Conservation (phyloP, 2,113 vertebrate genomes). For the Damaliscus lunatus region DNA sequence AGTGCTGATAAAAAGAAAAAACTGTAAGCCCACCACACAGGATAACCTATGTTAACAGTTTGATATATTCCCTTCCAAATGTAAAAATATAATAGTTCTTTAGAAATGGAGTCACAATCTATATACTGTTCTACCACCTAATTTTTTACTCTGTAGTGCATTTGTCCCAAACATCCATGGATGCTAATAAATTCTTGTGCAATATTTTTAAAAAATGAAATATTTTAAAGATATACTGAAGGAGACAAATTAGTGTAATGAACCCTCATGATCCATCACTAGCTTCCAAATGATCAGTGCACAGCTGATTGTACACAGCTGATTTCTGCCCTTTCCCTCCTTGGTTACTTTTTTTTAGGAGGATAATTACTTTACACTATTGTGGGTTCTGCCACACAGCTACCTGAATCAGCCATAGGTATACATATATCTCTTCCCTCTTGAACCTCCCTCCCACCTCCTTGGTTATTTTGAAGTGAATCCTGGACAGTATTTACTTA, state of each 20-base stretch:
- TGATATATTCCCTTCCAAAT: not conserved
- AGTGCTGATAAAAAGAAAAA: constrained; percentile 3
- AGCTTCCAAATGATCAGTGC: not conserved
- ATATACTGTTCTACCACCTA: not conserved
- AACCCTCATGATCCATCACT: not conserved
- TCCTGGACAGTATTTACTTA: not conserved
- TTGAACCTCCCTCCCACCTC: not conserved
- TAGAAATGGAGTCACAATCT: not conserved
- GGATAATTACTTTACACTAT: not conserved
- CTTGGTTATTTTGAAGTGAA: constrained; percentile 2
- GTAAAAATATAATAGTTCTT: not conserved
- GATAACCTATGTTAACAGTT: not conserved
- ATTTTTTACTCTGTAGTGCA: not conserved
- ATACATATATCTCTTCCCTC: not conserved
- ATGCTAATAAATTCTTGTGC: not conserved
- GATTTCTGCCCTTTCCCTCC: not conserved
- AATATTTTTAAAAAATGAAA: not conserved
- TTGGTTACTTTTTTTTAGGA: not conserved
- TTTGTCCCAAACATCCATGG: not conserved
- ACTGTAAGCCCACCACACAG: not conserved
- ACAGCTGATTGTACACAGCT: not conserved
- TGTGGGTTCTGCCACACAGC: not conserved
- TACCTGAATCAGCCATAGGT: not conserved
- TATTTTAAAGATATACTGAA: not conserved
- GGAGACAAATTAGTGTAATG: not conserved